Evolutionary conservation across 2,888 invertebrate genomes (phyloP).

Genomic region (Eumerus sabulonum): DNA sequence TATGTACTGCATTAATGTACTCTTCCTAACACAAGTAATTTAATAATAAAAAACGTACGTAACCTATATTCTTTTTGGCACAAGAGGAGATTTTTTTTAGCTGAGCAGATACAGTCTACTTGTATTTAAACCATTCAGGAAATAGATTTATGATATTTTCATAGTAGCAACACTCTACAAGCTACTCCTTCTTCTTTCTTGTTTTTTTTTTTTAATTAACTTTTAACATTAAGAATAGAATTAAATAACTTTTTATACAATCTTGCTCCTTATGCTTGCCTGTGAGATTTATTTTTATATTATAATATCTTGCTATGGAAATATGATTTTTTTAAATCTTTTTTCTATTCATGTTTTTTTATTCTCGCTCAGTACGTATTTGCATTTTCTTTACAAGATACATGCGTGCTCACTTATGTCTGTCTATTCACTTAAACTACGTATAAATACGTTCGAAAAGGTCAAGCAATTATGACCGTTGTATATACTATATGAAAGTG

Average conservation of each 20-base stretch:
- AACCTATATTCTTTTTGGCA: slow-evolving; percentile 40
- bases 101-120: slow-evolving; percentile 12
- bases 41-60: slow-evolving; percentile 8
- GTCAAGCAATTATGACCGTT: slow-evolving; percentile 4
- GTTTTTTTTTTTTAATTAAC: neutral
- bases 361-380: slow-evolving; percentile 49
- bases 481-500: slow-evolving; percentile 69
- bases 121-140: too few relatives aligned
- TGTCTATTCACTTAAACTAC: slow-evolving; percentile 30
- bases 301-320: slow-evolving; percentile 41
- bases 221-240: slow-evolving; percentile 12
- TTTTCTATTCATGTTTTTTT: slow-evolving; percentile 22
- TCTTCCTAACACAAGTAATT: slow-evolving; percentile 36
- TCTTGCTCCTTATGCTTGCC: slow-evolving; percentile 42
- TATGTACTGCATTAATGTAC: slow-evolving; percentile 36
- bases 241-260: neutral
- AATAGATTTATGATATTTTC: slow-evolving; percentile 55
- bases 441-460: slow-evolving; percentile 11
- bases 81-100: slow-evolving; percentile 57
- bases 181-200: slow-evolving; percentile 16
- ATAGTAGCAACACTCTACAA: slow-evolving; percentile 60
- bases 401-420: slow-evolving; percentile 30
- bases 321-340: slow-evolving; percentile 5
- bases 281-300: slow-evolving; percentile 26
- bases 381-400: slow-evolving; percentile 39